Evolutionary conservation across 2,113 vertebrate species (phyloP).

Genomic region (Colinus virginianus): DNA sequence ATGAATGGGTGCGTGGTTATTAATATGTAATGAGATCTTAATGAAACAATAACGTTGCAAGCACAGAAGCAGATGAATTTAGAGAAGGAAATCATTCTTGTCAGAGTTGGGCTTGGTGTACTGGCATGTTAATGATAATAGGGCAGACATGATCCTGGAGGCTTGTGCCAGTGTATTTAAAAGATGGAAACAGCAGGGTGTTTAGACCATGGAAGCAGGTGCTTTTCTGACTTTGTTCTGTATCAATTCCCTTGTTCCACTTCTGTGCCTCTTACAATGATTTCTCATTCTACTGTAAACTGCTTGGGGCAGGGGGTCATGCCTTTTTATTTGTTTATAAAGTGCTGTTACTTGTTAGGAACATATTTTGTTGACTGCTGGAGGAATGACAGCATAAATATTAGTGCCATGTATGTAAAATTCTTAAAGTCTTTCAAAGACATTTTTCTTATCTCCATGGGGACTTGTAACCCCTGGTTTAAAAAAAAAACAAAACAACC

Average conservation of each 20-base stretch:
- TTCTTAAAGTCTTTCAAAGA: background rate
- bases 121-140: background rate
- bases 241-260: background rate
- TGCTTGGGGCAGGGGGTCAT: background rate
- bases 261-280: background rate
- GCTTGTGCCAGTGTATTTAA: background rate
- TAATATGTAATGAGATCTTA: slow-evolving; percentile 39
- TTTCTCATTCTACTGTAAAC: background rate
- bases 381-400: background rate
- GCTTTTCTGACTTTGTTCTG: background rate
- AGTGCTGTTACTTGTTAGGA: background rate
- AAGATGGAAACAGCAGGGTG: background rate
- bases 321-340: slow-evolving; percentile 8
- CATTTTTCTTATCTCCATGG: background rate
- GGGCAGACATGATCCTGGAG: background rate
- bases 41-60: background rate
- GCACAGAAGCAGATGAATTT: background rate
- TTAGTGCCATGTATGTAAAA: background rate
- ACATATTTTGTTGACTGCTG: background rate
- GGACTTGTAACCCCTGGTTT: background rate
- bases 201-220: background rate
- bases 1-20: slow-evolving; percentile 18
- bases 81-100: background rate
- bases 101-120: background rate
- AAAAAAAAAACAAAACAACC: background rate